Evolutionary conservation across 2,888 invertebrate genomes (phyloP).

Genomic region (Parthenolecanium corni): DNA sequence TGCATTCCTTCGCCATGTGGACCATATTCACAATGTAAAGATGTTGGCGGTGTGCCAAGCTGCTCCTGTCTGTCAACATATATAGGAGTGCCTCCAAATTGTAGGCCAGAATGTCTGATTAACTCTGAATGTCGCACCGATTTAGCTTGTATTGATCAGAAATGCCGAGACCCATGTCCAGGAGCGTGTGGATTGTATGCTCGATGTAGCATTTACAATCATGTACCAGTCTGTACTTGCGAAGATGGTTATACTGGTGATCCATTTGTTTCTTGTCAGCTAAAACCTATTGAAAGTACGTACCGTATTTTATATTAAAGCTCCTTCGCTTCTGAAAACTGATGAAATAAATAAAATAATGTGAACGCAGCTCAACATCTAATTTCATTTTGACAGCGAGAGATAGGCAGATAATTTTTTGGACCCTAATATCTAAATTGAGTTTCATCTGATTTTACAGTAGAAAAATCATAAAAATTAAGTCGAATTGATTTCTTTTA

Average conservation of each 20-base stretch:
- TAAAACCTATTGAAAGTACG: conserved; percentile 35
- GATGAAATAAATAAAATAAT: no score
- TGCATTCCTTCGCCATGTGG: conserved; percentile 71
- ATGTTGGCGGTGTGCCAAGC: conserved; percentile 53
- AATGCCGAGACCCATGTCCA: conserved; percentile 43
- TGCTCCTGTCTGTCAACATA: conserved; percentile 57
- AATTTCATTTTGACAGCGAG: no score
- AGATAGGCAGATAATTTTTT: no score
- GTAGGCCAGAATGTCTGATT: conserved; percentile 60
- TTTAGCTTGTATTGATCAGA: conserved; percentile 42
- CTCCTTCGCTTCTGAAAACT: no score
- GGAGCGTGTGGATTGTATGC: conserved; percentile 41
- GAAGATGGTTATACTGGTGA: conserved; percentile 40
- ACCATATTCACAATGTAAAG: conserved; percentile 59
- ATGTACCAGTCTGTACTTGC: conserved; percentile 61
- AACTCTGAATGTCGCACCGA: conserved; percentile 47
- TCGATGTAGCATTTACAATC: conserved; percentile 50
- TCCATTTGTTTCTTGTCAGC: conserved; percentile 38
- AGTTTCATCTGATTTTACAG: no score
- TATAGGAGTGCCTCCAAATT: conserved; percentile 57
- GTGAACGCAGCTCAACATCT: not conserved
- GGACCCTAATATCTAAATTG: no score
- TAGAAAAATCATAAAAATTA: no score
- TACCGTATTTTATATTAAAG: no score
- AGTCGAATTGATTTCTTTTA: no score